phyloP scores from a whole-genome alignment of 2,113 vertebrate genomes.

The Tonatia bakeri region DNA sequence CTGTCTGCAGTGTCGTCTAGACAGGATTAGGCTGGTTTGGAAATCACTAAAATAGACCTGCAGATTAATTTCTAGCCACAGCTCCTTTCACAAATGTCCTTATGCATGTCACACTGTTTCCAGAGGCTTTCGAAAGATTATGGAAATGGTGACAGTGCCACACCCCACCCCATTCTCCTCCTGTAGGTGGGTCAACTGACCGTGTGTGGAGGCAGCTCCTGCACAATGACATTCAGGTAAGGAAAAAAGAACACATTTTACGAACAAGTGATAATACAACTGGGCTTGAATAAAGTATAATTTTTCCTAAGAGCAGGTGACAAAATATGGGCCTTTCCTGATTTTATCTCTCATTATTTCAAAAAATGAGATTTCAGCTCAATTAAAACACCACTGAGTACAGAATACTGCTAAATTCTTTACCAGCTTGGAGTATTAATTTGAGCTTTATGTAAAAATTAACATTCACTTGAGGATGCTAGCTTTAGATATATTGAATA shows the following conservation, averaged over 20 bases:
- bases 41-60: not conserved
- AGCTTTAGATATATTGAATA: conserved; percentile 22
- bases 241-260: not conserved
- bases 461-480: not conserved
- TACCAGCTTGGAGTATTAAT: conserved; percentile 30
- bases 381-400: not conserved
- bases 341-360: not conserved
- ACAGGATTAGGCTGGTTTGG: not conserved
- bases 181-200: not conserved
- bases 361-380: conserved; percentile 52
- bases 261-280: not conserved
- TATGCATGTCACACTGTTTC: not conserved
- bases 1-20: not conserved
- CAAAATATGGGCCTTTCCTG: not conserved
- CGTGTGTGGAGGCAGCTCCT: not conserved
- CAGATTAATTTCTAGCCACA: conserved; percentile 2
- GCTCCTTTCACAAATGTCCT: not conserved
- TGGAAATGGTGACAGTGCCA: not conserved
- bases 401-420: not conserved
- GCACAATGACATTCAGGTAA: not conserved
- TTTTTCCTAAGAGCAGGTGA: not conserved
- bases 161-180: not conserved
- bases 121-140: not conserved
- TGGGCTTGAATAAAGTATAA: not conserved
- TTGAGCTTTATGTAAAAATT: conserved; percentile 52